Conservation (phyloP, 2,888 invertebrate genomes). For the Yponomeuta malinellus region DNA sequence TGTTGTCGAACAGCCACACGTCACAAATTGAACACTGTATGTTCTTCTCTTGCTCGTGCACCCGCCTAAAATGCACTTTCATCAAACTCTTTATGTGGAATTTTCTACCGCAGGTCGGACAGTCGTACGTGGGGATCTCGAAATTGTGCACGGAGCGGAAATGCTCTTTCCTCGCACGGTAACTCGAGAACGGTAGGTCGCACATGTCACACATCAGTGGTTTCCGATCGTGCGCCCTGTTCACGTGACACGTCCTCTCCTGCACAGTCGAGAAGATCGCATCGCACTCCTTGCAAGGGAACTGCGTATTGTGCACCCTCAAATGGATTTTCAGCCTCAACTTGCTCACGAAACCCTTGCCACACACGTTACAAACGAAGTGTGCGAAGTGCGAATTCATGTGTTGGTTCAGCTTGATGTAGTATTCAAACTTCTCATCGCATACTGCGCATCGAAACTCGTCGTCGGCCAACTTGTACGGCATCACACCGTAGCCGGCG, state of each 20-base stretch:
- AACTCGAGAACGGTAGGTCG: slow-evolving; percentile 46
- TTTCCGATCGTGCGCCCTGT: slow-evolving; percentile 44
- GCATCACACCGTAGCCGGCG: slow-evolving; percentile 48
- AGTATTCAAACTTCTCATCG: slow-evolving; percentile 48
- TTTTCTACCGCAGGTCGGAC: slow-evolving; percentile 48
- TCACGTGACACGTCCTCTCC: slow-evolving; percentile 44
- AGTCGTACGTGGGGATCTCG: slow-evolving; percentile 39
- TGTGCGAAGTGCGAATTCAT: slow-evolving; percentile 60
- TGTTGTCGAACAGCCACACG: slow-evolving; percentile 65
- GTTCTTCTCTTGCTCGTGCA: slow-evolving; percentile 62
- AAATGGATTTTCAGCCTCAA: slow-evolving; percentile 51
- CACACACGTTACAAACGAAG: slow-evolving; percentile 59
- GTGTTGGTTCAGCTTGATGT: slow-evolving; percentile 60
- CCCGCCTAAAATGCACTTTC: slow-evolving; percentile 54
- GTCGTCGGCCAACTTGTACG: slow-evolving; percentile 43
- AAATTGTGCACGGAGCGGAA: slow-evolving; percentile 42
- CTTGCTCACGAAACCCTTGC: slow-evolving; percentile 55
- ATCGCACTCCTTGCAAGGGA: slow-evolving; percentile 44
- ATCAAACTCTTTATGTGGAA: slow-evolving; percentile 52
- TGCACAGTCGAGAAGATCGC: slow-evolving; percentile 48
- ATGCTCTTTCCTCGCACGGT: slow-evolving; percentile 45
- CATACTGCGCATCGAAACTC: slow-evolving; percentile 51
- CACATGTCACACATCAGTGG: slow-evolving; percentile 45
- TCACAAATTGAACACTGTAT: slow-evolving; percentile 66
- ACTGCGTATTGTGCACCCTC: slow-evolving; percentile 42